Conservation (phyloP, 2,888 invertebrate species). For the Norana najaformis region DNA sequence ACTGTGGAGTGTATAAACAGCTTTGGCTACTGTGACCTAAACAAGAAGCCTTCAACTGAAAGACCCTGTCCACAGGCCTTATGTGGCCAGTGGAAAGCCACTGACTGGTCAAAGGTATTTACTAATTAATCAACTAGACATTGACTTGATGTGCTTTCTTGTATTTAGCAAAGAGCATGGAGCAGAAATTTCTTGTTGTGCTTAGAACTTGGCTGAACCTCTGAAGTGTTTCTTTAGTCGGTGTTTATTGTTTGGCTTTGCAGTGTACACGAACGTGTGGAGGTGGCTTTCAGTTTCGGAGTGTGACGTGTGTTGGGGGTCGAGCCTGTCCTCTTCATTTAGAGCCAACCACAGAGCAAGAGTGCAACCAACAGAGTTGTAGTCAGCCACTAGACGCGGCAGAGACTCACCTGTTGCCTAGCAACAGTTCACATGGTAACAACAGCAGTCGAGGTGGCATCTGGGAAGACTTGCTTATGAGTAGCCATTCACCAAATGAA, state of each 20-base stretch:
- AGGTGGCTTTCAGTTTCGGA: constrained; percentile 59
- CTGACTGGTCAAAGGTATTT: constrained; percentile 59
- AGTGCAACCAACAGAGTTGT: constrained; percentile 33
- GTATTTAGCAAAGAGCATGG: too few species aligned
- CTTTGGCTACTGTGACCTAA: constrained; percentile 50
- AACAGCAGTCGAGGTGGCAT: neutral
- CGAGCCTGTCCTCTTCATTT: constrained; percentile 48
- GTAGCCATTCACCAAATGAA: neutral
- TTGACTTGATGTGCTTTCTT: too few species aligned
- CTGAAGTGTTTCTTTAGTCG: neutral
- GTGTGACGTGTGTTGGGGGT: constrained; percentile 57
- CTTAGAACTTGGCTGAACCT: neutral
- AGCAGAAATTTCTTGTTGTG: neutral
- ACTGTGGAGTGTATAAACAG: constrained; percentile 50
- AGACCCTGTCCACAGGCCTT: constrained; percentile 55
- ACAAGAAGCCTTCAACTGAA: constrained; percentile 49
- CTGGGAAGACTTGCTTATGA: constrained; percentile 5
- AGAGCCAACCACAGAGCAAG: constrained; percentile 45
- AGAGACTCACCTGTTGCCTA: neutral
- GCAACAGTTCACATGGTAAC: neutral
- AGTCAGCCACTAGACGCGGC: neutral
- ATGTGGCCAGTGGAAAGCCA: constrained; percentile 60
- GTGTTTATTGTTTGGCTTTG: constrained; percentile 32
- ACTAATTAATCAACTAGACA: neutral
- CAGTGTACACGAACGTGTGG: constrained; percentile 61